Base-by-base conservation (phyloP, 2,797 vertebrate species). In the Sciurus carolinensis region DNA sequence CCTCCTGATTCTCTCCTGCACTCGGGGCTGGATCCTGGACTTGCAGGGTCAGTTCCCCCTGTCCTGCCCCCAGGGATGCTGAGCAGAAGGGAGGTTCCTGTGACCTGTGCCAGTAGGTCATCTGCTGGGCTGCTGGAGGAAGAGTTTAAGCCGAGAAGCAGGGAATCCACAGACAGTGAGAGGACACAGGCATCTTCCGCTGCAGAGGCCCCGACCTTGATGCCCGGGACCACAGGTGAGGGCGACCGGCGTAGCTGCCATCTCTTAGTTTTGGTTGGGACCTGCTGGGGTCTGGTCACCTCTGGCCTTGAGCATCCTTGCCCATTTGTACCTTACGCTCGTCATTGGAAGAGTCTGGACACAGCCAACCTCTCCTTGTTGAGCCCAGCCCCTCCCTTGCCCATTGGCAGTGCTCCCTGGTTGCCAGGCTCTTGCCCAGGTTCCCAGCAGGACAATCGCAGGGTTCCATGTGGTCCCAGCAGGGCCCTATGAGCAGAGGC, bases 101-200 rank as follows among this genome's bases (percentile, higher is more conserved):
- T n/a, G 39, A 26, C 28, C 75, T 42, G 1, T 10, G 10, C 3
- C 18, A 75, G 33, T 1, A 12, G 66, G 36, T 12, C 36, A 50
- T 28, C 36, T 47, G n/a, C 7, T 3, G 33, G 13, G 28, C 42
- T 72, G 72, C 10, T 1, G n/a, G 18, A 42, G 26, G 20, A 62
- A 15, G 39, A 24, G 11, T 17, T 71, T 9, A 12, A 7, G 5
- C 8, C 28, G 17, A 76, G 20, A 42, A 6, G 33, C 36, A 5
- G n/a, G 64, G 39, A 24, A 64, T 13, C 30, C 13, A 54, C 36
- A 14, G 39, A 10, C 0, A 1, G 75, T 4, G 36, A 36, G 36
- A 36, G 36, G 26, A 30, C 47, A 28, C 36, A 1, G 0, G 0
- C 8, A 0, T 18, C 33, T 36, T 22, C 64, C 1, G 2, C 10